A percentile compares a stretch with the other conserved stretches of the same genome.
Conservation (phyloP, 2,113 vertebrate genomes). For the Tauraco erythrolophus region DNA sequence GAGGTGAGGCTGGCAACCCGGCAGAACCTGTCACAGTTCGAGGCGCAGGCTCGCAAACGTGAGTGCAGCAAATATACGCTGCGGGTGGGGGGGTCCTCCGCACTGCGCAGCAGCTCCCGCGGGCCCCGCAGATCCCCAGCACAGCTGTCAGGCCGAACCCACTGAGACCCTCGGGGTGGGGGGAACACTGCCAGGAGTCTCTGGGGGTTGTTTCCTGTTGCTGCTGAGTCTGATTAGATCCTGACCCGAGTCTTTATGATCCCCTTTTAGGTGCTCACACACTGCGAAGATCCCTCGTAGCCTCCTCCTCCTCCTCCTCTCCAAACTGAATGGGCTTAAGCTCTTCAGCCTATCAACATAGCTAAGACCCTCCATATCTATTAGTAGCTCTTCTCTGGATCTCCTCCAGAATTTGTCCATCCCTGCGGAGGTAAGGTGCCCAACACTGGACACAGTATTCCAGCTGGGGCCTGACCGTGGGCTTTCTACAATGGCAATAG, state of each 20-base stretch:
- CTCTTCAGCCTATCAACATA: conserved; percentile 68
- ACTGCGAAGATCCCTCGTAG: conserved; percentile 67
- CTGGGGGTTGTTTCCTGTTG: conserved; percentile 15
- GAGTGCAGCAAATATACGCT: conserved; percentile 42
- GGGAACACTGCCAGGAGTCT: neutral
- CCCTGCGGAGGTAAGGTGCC: conserved; percentile 69
- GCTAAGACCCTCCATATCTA: conserved; percentile 66
- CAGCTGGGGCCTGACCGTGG: conserved; percentile 61
- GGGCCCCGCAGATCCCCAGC: neutral
- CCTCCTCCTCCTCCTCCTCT: conserved; percentile 59
- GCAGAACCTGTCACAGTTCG: conserved; percentile 90
- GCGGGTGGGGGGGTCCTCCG: neutral
- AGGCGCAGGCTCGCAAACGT: conserved; percentile 92
- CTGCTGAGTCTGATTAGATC: conserved; percentile 26
- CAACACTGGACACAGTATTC: conserved; percentile 49
- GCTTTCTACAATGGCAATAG: conserved; percentile 12
- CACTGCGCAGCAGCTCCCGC: neutral
- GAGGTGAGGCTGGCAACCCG: conserved; percentile 89
- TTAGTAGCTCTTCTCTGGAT: conserved; percentile 69
- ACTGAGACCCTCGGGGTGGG: neutral
- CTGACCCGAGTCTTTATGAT: conserved; percentile 68
- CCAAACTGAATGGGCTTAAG: conserved; percentile 70
- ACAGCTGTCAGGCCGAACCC: conserved; percentile 8
- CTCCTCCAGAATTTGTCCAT: conserved; percentile 67
- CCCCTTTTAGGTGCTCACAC: conserved; percentile 66